Evolutionary conservation across 2,113 vertebrate genomes (phyloP).

Genomic region (Emberiza fucata): DNA sequence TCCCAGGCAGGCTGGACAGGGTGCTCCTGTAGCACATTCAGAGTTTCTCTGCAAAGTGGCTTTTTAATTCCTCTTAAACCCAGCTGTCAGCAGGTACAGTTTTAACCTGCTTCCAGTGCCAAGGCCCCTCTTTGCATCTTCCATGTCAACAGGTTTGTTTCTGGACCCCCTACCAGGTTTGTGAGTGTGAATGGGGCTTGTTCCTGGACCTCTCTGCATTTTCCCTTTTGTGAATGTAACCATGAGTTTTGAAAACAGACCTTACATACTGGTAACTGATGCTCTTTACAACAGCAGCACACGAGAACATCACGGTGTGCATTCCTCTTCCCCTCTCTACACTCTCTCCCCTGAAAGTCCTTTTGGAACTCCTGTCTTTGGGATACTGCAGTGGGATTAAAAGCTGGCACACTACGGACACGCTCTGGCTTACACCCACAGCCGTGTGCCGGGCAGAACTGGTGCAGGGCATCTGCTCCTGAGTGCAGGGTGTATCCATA

Average conservation of each 20-base stretch:
- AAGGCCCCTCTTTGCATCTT: neutral
- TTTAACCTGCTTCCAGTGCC: neutral
- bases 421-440: fast-evolving
- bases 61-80: neutral
- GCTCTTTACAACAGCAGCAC: neutral
- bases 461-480: neutral
- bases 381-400: neutral
- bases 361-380: neutral
- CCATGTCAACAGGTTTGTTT: neutral
- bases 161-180: neutral
- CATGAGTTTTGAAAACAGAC: neutral
- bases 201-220: neutral
- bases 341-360: neutral
- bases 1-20: neutral
- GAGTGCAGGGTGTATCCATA: neutral
- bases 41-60: neutral
- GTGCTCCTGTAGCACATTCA: neutral
- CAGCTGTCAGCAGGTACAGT: neutral
- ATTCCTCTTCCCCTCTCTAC: neutral
- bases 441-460: neutral
- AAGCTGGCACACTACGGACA: fast-evolving
- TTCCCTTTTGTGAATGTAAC: neutral
- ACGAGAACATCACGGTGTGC: fast-evolving
- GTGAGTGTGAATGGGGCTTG: neutral
- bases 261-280: neutral